phyloP scores from a whole-genome alignment of 2,113 vertebrate genomes.

The Pleuronectes platessa region DNA sequence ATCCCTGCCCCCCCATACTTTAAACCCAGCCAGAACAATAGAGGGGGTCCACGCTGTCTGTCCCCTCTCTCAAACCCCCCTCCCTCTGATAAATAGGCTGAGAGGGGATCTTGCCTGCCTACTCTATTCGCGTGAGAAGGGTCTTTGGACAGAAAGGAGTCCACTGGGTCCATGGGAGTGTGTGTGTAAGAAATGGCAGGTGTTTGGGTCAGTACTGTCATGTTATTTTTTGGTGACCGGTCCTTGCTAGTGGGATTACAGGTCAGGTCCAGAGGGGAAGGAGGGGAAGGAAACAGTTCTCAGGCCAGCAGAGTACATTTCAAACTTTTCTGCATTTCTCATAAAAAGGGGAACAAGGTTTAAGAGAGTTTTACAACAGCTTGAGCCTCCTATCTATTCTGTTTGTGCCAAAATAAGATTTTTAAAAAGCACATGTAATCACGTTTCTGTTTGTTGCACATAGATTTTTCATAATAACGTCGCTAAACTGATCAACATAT shows the following conservation, averaged over 20 bases:
- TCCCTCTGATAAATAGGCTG: slow-evolving; percentile 69
- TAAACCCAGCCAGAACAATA: slow-evolving; percentile 75
- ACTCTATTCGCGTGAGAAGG: slow-evolving; percentile 75
- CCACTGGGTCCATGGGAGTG: slow-evolving; percentile 37
- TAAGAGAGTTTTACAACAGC: not conserved
- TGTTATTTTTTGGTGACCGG: slow-evolving; percentile 66
- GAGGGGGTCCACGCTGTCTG: slow-evolving; percentile 71
- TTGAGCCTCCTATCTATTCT: not conserved
- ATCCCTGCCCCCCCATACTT: slow-evolving; percentile 57
- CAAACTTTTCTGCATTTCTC: not conserved
- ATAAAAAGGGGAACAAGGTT: too few species aligned
- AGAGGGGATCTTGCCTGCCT: slow-evolving; percentile 62
- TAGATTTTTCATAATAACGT: not conserved
- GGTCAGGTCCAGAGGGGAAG: slow-evolving; percentile 20
- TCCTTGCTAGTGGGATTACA: slow-evolving; percentile 58
- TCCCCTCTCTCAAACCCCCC: slow-evolving; percentile 61
- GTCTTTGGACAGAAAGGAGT: slow-evolving; percentile 61
- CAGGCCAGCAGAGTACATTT: not conserved
- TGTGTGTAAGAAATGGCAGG: slow-evolving; percentile 69
- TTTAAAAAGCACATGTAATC: not conserved
- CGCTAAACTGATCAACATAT: not conserved
- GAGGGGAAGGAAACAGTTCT: slow-evolving; percentile 5
- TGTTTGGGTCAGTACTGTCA: slow-evolving; percentile 79
- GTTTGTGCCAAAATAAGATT: not conserved
- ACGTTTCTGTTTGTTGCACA: not conserved